Percentiles rank a stretch among this genome's conserved stretches.
phyloP scores from a whole-genome alignment of 2,888 invertebrate species.

The Hartigia nigra region DNA sequence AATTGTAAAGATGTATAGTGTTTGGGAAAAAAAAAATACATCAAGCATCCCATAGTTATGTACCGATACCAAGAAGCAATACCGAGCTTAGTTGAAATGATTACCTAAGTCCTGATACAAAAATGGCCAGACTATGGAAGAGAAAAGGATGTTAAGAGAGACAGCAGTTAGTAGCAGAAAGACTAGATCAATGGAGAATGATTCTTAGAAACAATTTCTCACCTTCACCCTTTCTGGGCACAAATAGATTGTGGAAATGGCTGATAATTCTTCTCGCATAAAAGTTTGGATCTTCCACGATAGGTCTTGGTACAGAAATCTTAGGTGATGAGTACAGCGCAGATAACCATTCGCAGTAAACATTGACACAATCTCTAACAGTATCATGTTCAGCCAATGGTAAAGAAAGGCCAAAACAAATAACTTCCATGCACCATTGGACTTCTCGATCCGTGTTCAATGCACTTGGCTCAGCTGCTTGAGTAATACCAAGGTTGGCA shows the following conservation, averaged over 20 bases:
- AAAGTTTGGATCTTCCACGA: slow-evolving; percentile 88
- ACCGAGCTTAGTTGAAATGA: slow-evolving; percentile 19
- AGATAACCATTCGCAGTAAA: slow-evolving; percentile 97
- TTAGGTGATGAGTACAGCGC: slow-evolving; percentile 86
- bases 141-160: slow-evolving; percentile 20
- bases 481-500: slow-evolving; percentile 77
- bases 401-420: slow-evolving; percentile 91
- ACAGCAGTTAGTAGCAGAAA: slow-evolving; percentile 13
- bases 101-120: slow-evolving; percentile 90
- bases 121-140: slow-evolving; percentile 89
- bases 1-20: slow-evolving; percentile 1
- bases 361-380: slow-evolving; percentile 94
- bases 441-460: slow-evolving; percentile 88
- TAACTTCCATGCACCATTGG: slow-evolving; percentile 86
- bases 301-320: slow-evolving; percentile 88
- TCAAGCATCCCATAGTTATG: background rate
- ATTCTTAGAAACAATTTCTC: slow-evolving; percentile 55
- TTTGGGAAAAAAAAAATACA: slow-evolving; percentile 15
- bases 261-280: slow-evolving; percentile 91
- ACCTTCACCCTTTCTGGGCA: slow-evolving; percentile 94
- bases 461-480: slow-evolving; percentile 85
- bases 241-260: slow-evolving; percentile 94
- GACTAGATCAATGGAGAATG: background rate
- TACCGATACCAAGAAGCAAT: background rate
- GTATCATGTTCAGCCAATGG: slow-evolving; percentile 93